Base-by-base conservation (phyloP, 2,797 vertebrate species). In the Pseudocheirus occidentalis region DNA sequence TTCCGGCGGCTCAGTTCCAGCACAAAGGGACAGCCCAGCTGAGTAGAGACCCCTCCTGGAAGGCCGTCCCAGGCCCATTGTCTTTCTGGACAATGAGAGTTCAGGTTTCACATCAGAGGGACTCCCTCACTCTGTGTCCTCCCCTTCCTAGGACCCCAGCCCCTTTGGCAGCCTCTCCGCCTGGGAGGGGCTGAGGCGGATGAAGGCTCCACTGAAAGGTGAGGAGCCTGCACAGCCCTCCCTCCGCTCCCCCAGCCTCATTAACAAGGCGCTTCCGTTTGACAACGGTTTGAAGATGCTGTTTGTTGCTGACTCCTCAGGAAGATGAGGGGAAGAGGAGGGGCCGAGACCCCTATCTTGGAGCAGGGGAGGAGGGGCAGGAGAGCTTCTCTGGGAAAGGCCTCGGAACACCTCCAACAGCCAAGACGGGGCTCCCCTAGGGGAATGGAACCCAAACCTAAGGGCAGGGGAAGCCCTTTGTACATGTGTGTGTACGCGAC, bases 251-350 rank as follows among this genome's bases (percentile, higher is more conserved):
- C 66, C 73, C 73, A 87, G 73, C 40, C 40, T 87, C 73, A 28
- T 87, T 87, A 87, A 97, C 97, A 97, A 96, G 90, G 93, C 92
- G 95, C 93, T 96, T 96, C 93, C 97, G 57, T 90, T 97, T 98
- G 96, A 98, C 81, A 93, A 97, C 96, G 96, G 93, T 91, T 27
- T 6, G n/a, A 55, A 92, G 94, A 87, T 94, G 55, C 18, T 1
- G 5, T 40, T 95, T 90, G n/a, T 53, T 62, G 91, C 31, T 89
- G 94, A 73, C 73, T 90, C 40, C 5, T 52, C 89, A 91, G 28
- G 10, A 50, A 1, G 73, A 50, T 50, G 40, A 87, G 73, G 73
- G 73, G 92, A 91, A 95, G 52, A 89, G 87, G 4, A 52, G 54
- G 90, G 94, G 58, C 62, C 81, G 62, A 55, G 16, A 95, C 66